These are phyloP conservation scores for Rhodinocichla rosea DNA, from an alignment of 2,113 vertebrate genomes.

Conservation along the genomic window DNA sequence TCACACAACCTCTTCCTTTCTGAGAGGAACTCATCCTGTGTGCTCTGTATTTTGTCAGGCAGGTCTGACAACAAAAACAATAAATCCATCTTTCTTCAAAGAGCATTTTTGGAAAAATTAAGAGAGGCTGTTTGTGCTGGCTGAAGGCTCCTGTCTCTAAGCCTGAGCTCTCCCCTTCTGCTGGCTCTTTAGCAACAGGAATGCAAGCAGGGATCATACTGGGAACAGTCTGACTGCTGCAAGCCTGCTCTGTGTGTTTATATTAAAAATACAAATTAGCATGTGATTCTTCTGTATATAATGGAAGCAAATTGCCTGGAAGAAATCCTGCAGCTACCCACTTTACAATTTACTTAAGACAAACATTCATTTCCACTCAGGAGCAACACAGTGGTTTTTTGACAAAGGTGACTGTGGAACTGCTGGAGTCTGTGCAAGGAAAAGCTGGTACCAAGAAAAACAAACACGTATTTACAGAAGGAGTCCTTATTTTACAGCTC, in stretches of 20 bases:
- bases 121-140: neutral
- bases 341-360: neutral
- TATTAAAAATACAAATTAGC: neutral
- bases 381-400: neutral
- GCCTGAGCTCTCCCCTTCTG: neutral
- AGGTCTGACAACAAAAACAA: neutral
- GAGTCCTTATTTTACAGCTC: neutral
- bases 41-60: neutral
- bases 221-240: neutral
- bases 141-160: neutral
- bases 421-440: neutral
- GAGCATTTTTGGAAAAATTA: neutral
- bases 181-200: neutral
- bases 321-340: constrained; percentile 10
- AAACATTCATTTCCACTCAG: neutral
- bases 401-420: neutral
- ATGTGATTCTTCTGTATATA: neutral
- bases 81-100: neutral
- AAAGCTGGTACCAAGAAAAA: neutral
- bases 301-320: constrained; percentile 4
- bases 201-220: neutral
- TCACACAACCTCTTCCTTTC: neutral
- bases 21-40: neutral
- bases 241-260: neutral
- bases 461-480: neutral